These are phyloP conservation scores for Rachycentron canadum DNA, from an alignment of 2,797 vertebrate species.

Conservation along the genomic window DNA sequence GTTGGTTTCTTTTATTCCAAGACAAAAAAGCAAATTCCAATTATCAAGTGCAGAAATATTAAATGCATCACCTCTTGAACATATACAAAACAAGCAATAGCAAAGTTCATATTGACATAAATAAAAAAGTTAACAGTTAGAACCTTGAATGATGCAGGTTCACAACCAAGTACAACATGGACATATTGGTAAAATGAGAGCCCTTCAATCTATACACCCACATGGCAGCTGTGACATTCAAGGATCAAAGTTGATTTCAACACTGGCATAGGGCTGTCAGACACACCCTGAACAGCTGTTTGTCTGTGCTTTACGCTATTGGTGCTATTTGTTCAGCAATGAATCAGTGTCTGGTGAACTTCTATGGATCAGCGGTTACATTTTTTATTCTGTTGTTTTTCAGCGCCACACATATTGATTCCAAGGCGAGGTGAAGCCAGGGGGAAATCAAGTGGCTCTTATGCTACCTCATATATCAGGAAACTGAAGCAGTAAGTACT, in stretches of 20 bases:
- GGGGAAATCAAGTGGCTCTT: constrained; percentile 69
- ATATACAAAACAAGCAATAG: no score
- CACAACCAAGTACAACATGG: background rate
- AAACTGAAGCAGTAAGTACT: constrained; percentile 40
- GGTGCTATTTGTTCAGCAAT: constrained; percentile 37
- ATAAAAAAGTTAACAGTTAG: background rate
- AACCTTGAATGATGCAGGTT: background rate
- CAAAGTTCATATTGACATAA: background rate
- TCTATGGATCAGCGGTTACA: constrained; percentile 36
- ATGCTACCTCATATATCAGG: constrained; percentile 56
- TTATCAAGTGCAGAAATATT: no score
- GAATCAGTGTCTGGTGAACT: constrained; percentile 40
- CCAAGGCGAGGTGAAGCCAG: constrained; percentile 31
- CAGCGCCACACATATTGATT: constrained; percentile 60
- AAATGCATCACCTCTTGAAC: no score
- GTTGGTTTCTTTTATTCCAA: no score
- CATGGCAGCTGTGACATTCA: constrained; percentile 43
- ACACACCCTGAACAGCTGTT: constrained; percentile 9
- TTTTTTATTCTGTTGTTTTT: constrained; percentile 54
- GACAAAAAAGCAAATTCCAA: no score
- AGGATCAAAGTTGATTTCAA: constrained; percentile 36
- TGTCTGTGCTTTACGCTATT: background rate
- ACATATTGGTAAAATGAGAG: background rate
- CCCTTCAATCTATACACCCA: background rate
- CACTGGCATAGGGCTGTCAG: background rate